Conservation (phyloP, 2,888 invertebrate species). For the Bhutanitis thaidina region DNA sequence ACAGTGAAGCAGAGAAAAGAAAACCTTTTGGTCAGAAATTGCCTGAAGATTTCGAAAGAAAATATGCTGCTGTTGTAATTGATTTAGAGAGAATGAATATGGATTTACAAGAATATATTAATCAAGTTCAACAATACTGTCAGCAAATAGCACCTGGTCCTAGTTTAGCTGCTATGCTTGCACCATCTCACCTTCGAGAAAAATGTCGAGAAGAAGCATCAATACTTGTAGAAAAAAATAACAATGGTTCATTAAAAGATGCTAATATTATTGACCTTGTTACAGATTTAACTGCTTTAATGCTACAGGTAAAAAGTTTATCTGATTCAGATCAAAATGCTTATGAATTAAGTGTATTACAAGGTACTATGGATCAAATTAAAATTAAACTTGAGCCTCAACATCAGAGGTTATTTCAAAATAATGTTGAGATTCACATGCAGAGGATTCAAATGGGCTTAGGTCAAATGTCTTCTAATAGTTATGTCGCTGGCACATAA, state of each 20-base stretch:
- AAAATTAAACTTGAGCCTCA: conserved; percentile 87
- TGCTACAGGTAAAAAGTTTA: conserved; percentile 91
- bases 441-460: conserved; percentile 91
- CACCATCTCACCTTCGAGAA: conserved; percentile 92
- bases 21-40: conserved; percentile 89
- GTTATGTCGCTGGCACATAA: conserved; percentile 45
- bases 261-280: conserved; percentile 87
- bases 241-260: conserved; percentile 80
- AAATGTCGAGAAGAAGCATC: conserved; percentile 92
- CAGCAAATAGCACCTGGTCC: conserved; percentile 94
- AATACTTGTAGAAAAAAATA: conserved; percentile 87
- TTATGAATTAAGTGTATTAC: conserved; percentile 93
- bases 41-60: conserved; percentile 92
- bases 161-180: conserved; percentile 91
- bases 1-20: conserved; percentile 93
- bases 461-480: conserved; percentile 58
- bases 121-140: conserved; percentile 90
- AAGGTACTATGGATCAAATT: conserved; percentile 95
- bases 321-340: conserved; percentile 91
- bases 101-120: conserved; percentile 91
- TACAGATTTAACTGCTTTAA: conserved; percentile 92
- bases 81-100: conserved; percentile 95
- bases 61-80: conserved; percentile 92
- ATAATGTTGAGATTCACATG: conserved; percentile 94
- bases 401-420: conserved; percentile 90